These are phyloP conservation scores for Stenopsyche tienmushanensis DNA, from an alignment of 1,140 invertebrate genomes.

Conservation along the genomic window DNA sequence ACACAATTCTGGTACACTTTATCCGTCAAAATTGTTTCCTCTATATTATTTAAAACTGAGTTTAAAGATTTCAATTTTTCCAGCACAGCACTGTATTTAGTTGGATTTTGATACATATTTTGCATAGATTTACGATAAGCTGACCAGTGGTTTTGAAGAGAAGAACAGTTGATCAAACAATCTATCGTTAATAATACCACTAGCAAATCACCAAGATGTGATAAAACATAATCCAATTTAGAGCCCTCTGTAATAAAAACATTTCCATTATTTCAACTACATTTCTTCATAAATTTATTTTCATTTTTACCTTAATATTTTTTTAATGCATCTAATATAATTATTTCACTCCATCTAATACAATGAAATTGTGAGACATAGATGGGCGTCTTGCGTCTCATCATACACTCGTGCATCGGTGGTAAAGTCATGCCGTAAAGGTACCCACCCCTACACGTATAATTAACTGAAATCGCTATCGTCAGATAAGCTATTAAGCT, in stretches of 20 bases:
- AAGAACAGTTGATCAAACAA: conserved; percentile 64
- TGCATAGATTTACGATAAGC: conserved; percentile 69
- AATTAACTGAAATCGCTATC: no score
- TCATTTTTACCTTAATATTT: neutral
- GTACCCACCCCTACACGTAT: no score
- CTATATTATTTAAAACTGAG: conserved; percentile 65
- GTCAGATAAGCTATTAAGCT: no score
- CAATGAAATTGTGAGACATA: neutral
- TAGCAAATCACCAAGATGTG: conserved; percentile 67
- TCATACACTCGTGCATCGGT: no score
- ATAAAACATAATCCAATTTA: conserved; percentile 51
- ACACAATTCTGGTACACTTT: conserved; percentile 56
- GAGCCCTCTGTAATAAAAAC: conserved; percentile 43
- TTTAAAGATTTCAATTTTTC: conserved; percentile 65
- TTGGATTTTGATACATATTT: conserved; percentile 67
- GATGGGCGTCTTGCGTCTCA: no score
- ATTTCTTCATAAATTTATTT: neutral
- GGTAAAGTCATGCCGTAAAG: no score
- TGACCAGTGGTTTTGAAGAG: conserved; percentile 69
- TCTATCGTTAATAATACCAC: conserved; percentile 71
- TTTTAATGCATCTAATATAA: neutral
- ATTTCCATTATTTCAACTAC: conserved; percentile 42
- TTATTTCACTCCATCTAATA: neutral
- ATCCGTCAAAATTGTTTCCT: conserved; percentile 56
- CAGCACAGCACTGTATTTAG: conserved; percentile 60